Conservation (phyloP, 2,797 vertebrate genomes). For the Sebastiscus tertius region DNA sequence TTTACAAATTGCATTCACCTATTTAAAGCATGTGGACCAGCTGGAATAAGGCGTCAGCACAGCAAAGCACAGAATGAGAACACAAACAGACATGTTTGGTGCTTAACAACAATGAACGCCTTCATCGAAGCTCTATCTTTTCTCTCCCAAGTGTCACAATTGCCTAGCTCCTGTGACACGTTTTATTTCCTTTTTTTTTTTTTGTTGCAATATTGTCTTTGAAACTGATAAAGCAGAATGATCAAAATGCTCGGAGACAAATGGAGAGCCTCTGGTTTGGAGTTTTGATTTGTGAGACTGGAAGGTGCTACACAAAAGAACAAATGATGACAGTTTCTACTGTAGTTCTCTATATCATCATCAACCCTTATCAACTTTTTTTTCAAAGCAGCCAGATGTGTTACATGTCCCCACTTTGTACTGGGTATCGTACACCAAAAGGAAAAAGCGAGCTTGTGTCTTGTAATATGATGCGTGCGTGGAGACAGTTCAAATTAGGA, state of each 20-base stretch:
- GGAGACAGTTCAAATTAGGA: conserved; percentile 71
- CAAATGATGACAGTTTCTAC: conserved; percentile 64
- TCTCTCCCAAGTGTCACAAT: conserved; percentile 63
- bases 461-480: conserved; percentile 58
- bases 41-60: conserved; percentile 45
- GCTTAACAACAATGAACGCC: conserved; percentile 62
- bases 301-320: conserved; percentile 68
- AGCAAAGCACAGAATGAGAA: conserved; percentile 49
- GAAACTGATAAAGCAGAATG: conserved; percentile 71
- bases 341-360: conserved; percentile 66
- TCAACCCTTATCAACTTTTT: conserved; percentile 69
- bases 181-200: conserved; percentile 36
- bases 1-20: conserved; percentile 72
- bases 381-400: conserved; percentile 64
- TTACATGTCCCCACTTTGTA: conserved; percentile 72
- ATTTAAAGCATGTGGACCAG: conserved; percentile 55
- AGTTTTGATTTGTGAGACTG: conserved; percentile 77
- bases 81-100: conserved; percentile 61
- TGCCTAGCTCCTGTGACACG: conserved; percentile 58
- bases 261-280: conserved; percentile 73
- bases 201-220: conserved; percentile 60
- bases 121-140: conserved; percentile 49
- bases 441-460: conserved; percentile 31
- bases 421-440: conserved; percentile 36
- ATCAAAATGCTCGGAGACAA: conserved; percentile 77